Conservation (phyloP, 2,113 vertebrate genomes). For the Eretmochelys imbricata region DNA sequence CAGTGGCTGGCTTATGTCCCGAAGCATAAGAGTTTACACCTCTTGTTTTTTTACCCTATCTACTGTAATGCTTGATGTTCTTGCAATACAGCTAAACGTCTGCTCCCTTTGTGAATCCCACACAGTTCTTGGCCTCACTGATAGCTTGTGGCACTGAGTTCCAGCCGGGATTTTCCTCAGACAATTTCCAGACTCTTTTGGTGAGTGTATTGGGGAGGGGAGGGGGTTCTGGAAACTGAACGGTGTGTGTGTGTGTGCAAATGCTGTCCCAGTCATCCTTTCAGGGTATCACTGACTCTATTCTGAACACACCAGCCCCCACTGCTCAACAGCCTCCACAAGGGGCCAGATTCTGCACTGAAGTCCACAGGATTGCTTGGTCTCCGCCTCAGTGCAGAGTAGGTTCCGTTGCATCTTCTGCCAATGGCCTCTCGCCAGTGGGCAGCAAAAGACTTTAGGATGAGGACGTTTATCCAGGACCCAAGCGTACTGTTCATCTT, state of each 20-base stretch:
- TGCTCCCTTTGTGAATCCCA: conserved; percentile 61
- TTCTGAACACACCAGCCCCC: neutral
- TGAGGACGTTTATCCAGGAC: neutral
- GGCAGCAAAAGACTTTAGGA: neutral
- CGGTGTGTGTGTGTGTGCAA: conserved; percentile 33
- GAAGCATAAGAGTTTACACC: neutral
- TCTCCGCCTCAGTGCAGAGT: neutral
- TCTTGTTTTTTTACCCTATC: neutral
- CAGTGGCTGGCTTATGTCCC: conserved; percentile 9
- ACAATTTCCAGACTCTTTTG: conserved; percentile 59
- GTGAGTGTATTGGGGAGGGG: neutral
- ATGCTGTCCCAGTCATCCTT: neutral
- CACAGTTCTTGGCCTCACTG: conserved; percentile 40
- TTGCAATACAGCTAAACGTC: conserved; percentile 50
- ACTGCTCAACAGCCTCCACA: neutral
- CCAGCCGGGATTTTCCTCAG: conserved; percentile 50
- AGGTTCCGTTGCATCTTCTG: neutral
- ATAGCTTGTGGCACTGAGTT: conserved; percentile 50
- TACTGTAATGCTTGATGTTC: conserved; percentile 12
- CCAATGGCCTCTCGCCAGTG: neutral
- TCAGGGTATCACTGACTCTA: neutral
- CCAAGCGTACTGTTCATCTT: neutral
- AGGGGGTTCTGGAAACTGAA: neutral
- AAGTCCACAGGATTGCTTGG: rapidly evolving
- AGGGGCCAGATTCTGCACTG: rapidly evolving